phyloP scores from a whole-genome alignment of 2,888 invertebrate species.

The Dendrolimus pini region DNA sequence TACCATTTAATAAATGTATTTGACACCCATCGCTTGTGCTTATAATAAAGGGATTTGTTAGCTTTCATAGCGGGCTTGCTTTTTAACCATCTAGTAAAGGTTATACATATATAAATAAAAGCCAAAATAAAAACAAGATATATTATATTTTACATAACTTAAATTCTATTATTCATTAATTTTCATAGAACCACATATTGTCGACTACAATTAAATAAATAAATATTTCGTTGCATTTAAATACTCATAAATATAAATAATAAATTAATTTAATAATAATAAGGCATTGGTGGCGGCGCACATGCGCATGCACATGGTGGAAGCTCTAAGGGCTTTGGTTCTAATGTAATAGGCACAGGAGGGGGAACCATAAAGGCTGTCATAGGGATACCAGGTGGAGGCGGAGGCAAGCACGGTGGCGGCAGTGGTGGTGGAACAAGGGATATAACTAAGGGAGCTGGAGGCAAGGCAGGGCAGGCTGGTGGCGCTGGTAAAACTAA shows the following conservation, averaged over 20 bases:
- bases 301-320: conserved; percentile 25
- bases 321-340: conserved; percentile 45
- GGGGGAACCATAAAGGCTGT: conserved; percentile 53
- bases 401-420: conserved; percentile 25
- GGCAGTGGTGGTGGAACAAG: conserved; percentile 41
- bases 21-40: too few relatives aligned
- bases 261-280: conserved; percentile 12
- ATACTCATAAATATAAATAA: conserved; percentile 21
- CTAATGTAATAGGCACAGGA: conserved; percentile 52
- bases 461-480: conserved; percentile 19
- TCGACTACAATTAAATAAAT: neutral
- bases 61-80: too few relatives aligned
- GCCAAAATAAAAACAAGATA: too few relatives aligned
- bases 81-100: too few relatives aligned
- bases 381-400: conserved; percentile 48
- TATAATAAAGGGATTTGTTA: too few relatives aligned
- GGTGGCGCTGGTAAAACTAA: conserved; percentile 17
- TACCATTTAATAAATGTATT: too few relatives aligned
- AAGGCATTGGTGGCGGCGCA: conserved; percentile 6
- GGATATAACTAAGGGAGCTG: conserved; percentile 40
- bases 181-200: neutral
- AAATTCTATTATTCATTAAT: neutral
- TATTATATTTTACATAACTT: too few relatives aligned
- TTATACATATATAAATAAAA: too few relatives aligned
- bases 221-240: conserved; percentile 11